Evolutionary conservation across 2,888 invertebrate genomes (phyloP).

Genomic region (Drosophila koepferae): DNA sequence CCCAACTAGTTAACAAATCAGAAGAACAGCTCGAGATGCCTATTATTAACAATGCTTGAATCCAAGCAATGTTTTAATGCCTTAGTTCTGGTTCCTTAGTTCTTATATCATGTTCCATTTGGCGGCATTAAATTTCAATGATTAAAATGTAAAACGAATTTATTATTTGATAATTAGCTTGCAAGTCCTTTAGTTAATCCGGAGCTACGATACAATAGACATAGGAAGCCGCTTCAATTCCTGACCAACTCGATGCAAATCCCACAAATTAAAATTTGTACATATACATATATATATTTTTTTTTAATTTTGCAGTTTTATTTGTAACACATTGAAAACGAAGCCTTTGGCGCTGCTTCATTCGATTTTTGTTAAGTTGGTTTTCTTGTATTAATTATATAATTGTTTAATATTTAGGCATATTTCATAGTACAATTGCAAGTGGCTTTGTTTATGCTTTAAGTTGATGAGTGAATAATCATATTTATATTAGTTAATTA

Average conservation of each 20-base stretch:
- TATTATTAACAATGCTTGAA: slow-evolving; percentile 25
- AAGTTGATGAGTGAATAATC: slow-evolving; percentile 35
- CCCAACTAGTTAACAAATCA: background rate
- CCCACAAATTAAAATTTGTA: background rate
- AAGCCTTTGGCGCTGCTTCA: slow-evolving; percentile 77
- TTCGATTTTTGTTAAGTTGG: slow-evolving; percentile 41
- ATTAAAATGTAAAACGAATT: background rate
- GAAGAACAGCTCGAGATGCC: slow-evolving; percentile 7
- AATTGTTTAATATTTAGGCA: slow-evolving; percentile 44
- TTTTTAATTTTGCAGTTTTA: slow-evolving; percentile 56
- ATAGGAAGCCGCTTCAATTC: no score
- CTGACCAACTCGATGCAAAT: no score
- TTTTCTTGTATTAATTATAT: slow-evolving; percentile 29
- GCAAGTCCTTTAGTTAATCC: no score
- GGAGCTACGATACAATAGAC: no score
- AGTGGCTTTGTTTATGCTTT: slow-evolving; percentile 31
- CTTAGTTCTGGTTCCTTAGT: slow-evolving; percentile 28
- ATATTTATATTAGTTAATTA: slow-evolving; percentile 31
- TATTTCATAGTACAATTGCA: slow-evolving; percentile 58
- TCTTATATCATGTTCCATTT: slow-evolving; percentile 29
- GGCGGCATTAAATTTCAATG: slow-evolving; percentile 14
- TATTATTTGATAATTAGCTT: no score
- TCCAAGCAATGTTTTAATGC: slow-evolving; percentile 7
- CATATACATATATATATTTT: background rate
- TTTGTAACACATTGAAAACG: slow-evolving; percentile 76